Percentiles rank a stretch among this genome's conserved stretches.
phyloP scores from a whole-genome alignment of 2,888 invertebrate genomes.

The Mimumesa dahlbomi region DNA sequence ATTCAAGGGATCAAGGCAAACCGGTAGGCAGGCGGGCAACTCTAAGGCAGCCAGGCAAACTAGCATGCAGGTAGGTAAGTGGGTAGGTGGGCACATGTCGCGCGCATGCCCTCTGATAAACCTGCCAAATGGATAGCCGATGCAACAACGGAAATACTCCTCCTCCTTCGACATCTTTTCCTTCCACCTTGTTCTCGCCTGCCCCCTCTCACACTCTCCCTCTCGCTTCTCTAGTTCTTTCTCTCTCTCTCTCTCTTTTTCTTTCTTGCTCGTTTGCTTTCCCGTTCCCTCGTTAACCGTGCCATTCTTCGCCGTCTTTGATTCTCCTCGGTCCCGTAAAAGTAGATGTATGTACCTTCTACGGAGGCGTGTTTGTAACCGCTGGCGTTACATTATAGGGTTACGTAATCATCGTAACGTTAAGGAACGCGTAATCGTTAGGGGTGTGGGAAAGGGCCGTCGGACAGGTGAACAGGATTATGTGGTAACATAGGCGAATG shows the following conservation, averaged over 20 bases:
- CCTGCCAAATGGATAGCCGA: constrained; percentile 57
- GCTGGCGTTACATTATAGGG: too few relatives aligned
- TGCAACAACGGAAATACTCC: constrained; percentile 60
- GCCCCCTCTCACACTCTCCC: not conserved
- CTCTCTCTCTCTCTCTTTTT: too few relatives aligned
- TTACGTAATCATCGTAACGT: too few relatives aligned
- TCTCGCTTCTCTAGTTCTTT: not conserved
- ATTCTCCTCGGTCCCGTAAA: too few relatives aligned
- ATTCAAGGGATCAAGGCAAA: constrained; percentile 78
- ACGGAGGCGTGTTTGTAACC: too few relatives aligned
- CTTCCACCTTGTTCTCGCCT: constrained; percentile 2
- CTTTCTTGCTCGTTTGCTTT: too few relatives aligned
- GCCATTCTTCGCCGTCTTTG: too few relatives aligned
- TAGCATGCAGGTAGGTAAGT: constrained; percentile 58
- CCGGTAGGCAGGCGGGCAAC: constrained; percentile 65
- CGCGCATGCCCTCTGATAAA: constrained; percentile 62
- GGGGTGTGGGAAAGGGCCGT: too few relatives aligned
- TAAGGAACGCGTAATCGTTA: too few relatives aligned
- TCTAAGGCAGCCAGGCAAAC: constrained; percentile 34
- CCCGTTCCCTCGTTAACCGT: not conserved
- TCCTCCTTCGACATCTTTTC: constrained; percentile 26
- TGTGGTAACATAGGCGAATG: too few relatives aligned
- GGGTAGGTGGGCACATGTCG: constrained; percentile 63
- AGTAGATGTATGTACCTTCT: too few relatives aligned
- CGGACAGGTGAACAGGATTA: too few relatives aligned